Evolutionary conservation across 2,888 invertebrate genomes (phyloP).

Genomic region (Eueremaeus valkanovi): DNA sequence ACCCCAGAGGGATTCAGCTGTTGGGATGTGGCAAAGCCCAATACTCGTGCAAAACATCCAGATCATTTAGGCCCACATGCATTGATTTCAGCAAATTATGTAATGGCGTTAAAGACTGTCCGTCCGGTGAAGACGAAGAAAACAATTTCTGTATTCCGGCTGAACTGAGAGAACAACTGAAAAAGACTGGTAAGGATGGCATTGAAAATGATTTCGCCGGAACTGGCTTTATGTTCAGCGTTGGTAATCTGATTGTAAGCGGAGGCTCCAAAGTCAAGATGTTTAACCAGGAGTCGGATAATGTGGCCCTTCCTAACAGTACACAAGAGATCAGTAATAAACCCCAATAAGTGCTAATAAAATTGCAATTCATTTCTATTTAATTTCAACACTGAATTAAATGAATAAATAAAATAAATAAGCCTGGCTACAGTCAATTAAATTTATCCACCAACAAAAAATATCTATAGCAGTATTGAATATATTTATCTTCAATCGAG

Average conservation of each 20-base stretch:
- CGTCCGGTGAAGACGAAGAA: slow-evolving; percentile 21
- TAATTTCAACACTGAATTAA: too few relatives aligned
- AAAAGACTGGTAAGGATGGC: not conserved
- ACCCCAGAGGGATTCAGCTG: not conserved
- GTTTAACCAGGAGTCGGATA: slow-evolving; percentile 39
- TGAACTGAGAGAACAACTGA: not conserved
- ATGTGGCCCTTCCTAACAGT: not conserved
- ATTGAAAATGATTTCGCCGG: slow-evolving; percentile 38
- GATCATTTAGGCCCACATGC: not conserved
- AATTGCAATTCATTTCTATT: too few relatives aligned
- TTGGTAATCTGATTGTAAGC: slow-evolving; percentile 27
- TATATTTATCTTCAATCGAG: too few relatives aligned
- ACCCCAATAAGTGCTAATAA: too few relatives aligned
- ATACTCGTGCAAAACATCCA: slow-evolving; percentile 7
- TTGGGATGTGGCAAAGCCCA: not conserved
- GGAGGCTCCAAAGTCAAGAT: slow-evolving; percentile 35
- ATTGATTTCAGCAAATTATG: slow-evolving; percentile 12
- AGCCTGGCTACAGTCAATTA: too few relatives aligned
- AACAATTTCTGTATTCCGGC: slow-evolving; percentile 15
- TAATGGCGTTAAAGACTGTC: slow-evolving; percentile 37
- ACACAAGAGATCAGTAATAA: too few relatives aligned
- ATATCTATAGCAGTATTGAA: too few relatives aligned
- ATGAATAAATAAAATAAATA: too few relatives aligned
- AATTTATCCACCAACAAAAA: too few relatives aligned
- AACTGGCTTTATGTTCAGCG: slow-evolving; percentile 39